These are phyloP conservation scores for Apostichopus japonicus DNA, from an alignment of 35 echinoderm and acorn worm species.

Conservation along the genomic window DNA sequence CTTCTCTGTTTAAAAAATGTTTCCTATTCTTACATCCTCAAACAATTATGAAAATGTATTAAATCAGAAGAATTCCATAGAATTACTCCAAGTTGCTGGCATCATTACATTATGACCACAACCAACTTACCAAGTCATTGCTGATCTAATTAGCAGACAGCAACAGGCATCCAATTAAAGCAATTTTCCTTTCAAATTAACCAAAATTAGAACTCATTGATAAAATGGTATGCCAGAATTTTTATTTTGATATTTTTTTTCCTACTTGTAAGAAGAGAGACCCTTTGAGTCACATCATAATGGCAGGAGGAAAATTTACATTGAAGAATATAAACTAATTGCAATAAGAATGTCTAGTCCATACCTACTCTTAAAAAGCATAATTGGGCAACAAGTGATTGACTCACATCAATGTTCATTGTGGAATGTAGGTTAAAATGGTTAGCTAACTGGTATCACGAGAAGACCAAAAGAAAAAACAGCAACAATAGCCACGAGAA, in stretches of 20 bases:
- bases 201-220: constrained; percentile 8
- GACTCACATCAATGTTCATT: constrained; percentile 1
- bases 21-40: neutral
- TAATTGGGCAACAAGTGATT: constrained; percentile 5
- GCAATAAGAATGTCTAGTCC: neutral
- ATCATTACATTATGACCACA: neutral
- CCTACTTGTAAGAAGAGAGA: neutral
- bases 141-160: constrained; percentile 4
- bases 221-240: neutral
- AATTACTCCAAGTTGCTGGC: neutral
- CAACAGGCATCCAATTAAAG: constrained; percentile 10
- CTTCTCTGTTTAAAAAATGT: too few species aligned
- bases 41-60: neutral
- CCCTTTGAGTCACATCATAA: neutral
- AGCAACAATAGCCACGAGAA: too few species aligned
- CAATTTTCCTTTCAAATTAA: constrained; percentile 5
- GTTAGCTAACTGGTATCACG: constrained; percentile 4
- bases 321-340: neutral
- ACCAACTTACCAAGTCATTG: neutral
- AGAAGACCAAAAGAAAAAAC: too few species aligned
- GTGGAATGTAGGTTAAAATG: constrained; percentile 14
- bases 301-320: neutral
- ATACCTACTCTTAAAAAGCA: neutral
- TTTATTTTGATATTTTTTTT: neutral
- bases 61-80: neutral